Evolutionary conservation across 2,888 invertebrate genomes (phyloP), one percentile per base, ranked within the genome.

Genomic region (Mimachlamys varia): DNA sequence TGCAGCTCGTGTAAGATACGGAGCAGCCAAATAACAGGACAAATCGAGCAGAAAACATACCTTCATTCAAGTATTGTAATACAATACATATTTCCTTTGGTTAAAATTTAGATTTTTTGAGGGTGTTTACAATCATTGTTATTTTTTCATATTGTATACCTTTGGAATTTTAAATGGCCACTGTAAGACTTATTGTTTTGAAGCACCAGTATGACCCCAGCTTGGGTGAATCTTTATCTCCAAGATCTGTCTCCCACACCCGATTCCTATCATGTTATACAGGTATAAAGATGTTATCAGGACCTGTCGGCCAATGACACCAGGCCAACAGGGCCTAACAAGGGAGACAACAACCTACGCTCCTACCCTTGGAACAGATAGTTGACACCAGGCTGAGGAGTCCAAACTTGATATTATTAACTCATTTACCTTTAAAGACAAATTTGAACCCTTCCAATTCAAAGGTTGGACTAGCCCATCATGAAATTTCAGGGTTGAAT

Each of bases 201-300:
- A 76, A 76, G 76, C 27, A 76, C 76, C 76, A 76, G 76, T 22
- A 76, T 76, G 76, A 76, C 76, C 76, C 76, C 12, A 7, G 76
- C 33, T 33, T 10, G 10, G 58, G 76, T 76, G 76, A 76, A 76
- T 76, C 76, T 76, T 76, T 76, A 76, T 76, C 76, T 76, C 33
- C 33, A 0, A 27, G 76, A 76, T 76, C 76, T 76, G 76, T 76
- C 76, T 76, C 76, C 76, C 27, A 76, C 76, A 33, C 76, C 2
- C 33, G 76, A 76, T 76, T 33, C 33, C 12, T 76, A 76, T 76
- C 76, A 22, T 76, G 4, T 3, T 62, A 62, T 22, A 76, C 76
- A 76, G 33, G 76, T 33, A 76, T 76, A 33, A 76, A 76, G 76
- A 76, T 76, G 15, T 15, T 33, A 76, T 76, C 76, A 12, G 12